These are phyloP conservation scores for Acromyrmex echinatior DNA, from an alignment of 1,140 invertebrate species.

Conservation along the genomic window DNA sequence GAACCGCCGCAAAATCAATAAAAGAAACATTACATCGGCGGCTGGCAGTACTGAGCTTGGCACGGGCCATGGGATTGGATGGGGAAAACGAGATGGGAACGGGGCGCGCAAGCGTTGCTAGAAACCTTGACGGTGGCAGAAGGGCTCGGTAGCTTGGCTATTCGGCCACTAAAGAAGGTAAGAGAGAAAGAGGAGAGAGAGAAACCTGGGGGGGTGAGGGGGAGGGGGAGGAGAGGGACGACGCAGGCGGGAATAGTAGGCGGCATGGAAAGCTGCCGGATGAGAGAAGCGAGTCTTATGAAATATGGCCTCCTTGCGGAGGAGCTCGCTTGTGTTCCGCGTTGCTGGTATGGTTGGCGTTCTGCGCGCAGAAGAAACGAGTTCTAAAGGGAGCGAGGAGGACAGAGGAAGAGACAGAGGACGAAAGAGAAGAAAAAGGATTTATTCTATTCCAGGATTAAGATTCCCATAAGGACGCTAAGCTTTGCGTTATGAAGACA, in stretches of 20 bases:
- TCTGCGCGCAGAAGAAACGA: slow-evolving; percentile 59
- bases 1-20: slow-evolving; percentile 86
- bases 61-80: slow-evolving; percentile 84
- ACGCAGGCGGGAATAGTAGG: slow-evolving; percentile 66
- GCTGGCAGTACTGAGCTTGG: slow-evolving; percentile 80
- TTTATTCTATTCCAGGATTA: slow-evolving; percentile 57
- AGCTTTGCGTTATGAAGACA: slow-evolving; percentile 12
- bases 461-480: slow-evolving; percentile 23
- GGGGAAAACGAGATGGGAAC: slow-evolving; percentile 84
- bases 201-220: background rate
- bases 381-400: slow-evolving; percentile 42
- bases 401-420: slow-evolving; percentile 23
- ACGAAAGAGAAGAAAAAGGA: slow-evolving; percentile 47
- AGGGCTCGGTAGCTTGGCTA: slow-evolving; percentile 74
- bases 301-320: slow-evolving; percentile 85
- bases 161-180: slow-evolving; percentile 76
- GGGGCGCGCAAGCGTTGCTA: slow-evolving; percentile 85
- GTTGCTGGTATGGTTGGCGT: slow-evolving; percentile 50
- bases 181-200: slow-evolving; percentile 71
- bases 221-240: slow-evolving; percentile 18
- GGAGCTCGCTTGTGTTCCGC: slow-evolving; percentile 76
- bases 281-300: slow-evolving; percentile 81
- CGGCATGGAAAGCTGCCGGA: slow-evolving; percentile 81
- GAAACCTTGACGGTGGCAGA: slow-evolving; percentile 77
- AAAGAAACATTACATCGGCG: slow-evolving; percentile 87